Evolutionary conservation across 2,888 invertebrate genomes (phyloP), one percentile per base, ranked within the genome.

Genomic region (Cybosia mesomella): DNA sequence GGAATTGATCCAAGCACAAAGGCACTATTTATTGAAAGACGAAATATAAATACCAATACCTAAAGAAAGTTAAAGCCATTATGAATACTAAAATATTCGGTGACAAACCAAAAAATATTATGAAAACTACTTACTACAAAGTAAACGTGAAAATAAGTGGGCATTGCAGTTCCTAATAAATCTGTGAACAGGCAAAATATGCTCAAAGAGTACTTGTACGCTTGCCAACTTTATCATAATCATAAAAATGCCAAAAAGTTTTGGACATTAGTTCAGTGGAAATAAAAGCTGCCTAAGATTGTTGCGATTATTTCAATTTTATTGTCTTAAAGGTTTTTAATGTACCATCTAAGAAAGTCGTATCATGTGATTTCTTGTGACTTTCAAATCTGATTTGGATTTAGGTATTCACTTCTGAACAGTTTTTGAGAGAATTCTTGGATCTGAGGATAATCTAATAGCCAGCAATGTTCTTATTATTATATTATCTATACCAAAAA

Each of bases 181-280:
- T 79, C 60, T 66, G 34, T 60, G 58, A 74, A 77, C 59, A 66
- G n/a, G 67, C 66, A 67, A 71, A 79, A 73, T 80, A 75, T 77
- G 70, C 62, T 68, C 64, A 67, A 70, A 72, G 62, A 80, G 60
- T 66, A 68, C 69, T 80, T 79, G 79, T 77, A 72, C 73, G 73
- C 66, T 77, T 79, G 79, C 79, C 79, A 79, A 79, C 70, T 77
- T 70, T 60, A 72, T 70, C 69, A 77, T 79, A 77, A 80, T 66
- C 80, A 80, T 77, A 70, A 75, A 75, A 75, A 75, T 75, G 75
- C 65, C 75, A 75, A 72, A 80, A 80, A 67, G 61, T 79, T 80
- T 60, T 69, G 68, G 59, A 70, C 36, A 39, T 60, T 69, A 62
- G 68, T 68, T 43, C 43, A 18, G n/a, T n/a, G 49, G 49, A n/a